Evolutionary conservation across 2,888 invertebrate species (phyloP).

Genomic region (Platerodrilus igneus): DNA sequence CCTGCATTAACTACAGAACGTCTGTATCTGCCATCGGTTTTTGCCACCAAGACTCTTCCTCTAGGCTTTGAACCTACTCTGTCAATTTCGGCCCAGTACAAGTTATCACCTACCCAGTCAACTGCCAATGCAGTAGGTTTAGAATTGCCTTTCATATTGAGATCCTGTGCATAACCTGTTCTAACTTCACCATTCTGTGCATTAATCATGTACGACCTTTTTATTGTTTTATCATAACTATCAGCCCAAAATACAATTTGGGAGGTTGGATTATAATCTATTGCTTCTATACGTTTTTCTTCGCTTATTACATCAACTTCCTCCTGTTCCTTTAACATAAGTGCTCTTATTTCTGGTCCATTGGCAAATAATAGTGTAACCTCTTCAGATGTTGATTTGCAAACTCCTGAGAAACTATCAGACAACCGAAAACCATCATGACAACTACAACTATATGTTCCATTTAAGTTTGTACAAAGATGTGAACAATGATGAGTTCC

Average conservation of each 20-base stretch:
- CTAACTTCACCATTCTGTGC: conserved; percentile 72
- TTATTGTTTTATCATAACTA: conserved; percentile 83
- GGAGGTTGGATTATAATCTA: conserved; percentile 81
- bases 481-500: conserved; percentile 90
- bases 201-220: conserved; percentile 84
- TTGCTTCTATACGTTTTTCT: conserved; percentile 84
- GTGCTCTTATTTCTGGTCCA: conserved; percentile 81
- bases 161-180: conserved; percentile 80
- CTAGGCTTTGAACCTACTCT: conserved; percentile 68
- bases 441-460: conserved; percentile 83
- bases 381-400: conserved; percentile 64
- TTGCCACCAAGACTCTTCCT: conserved; percentile 81
- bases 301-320: conserved; percentile 73
- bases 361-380: conserved; percentile 71
- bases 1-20: conserved; percentile 73
- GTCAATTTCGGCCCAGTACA: conserved; percentile 91
- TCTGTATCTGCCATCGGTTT: conserved; percentile 84
- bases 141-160: conserved; percentile 76
- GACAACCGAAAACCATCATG: conserved; percentile 73
- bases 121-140: conserved; percentile 87
- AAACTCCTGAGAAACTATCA: conserved; percentile 76
- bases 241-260: conserved; percentile 96
- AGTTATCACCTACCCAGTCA: conserved; percentile 89
- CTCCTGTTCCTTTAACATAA: conserved; percentile 59
- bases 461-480: conserved; percentile 86